Conservation (phyloP, 2,888 invertebrate species). For the Cheiracanthium punctorium region DNA sequence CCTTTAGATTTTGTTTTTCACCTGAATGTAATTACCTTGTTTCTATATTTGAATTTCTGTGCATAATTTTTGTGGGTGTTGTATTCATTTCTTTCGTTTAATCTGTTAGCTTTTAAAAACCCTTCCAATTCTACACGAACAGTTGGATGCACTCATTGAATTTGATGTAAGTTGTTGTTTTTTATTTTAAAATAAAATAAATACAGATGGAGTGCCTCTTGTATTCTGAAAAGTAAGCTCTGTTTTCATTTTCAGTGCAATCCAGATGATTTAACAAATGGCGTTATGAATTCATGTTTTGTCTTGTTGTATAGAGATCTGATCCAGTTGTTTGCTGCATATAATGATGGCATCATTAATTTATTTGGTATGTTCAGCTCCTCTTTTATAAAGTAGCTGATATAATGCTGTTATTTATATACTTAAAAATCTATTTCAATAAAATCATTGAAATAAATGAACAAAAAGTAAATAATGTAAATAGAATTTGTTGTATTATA, state of each 20-base stretch:
- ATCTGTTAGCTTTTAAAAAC: conserved; percentile 88
- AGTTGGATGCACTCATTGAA: conserved; percentile 95
- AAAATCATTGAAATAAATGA: too few species aligned
- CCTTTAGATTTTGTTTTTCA: too few species aligned
- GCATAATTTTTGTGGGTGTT: background rate
- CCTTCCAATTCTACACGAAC: conserved; percentile 94
- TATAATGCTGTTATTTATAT: too few species aligned
- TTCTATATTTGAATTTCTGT: too few species aligned
- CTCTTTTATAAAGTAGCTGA: too few species aligned
- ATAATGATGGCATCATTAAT: conserved; percentile 99
- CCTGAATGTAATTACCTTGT: too few species aligned
- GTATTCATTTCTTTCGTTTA: background rate
- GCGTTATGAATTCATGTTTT: conserved; percentile 99
- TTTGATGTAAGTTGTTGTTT: conserved; percentile 82
- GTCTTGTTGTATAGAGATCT: conserved; percentile 97
- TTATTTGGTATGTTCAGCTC: conserved; percentile 90
- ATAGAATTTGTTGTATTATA: too few species aligned
- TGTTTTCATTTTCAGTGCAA: conserved; percentile 80
- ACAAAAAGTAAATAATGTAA: too few species aligned
- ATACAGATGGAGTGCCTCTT: background rate
- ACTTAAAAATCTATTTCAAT: too few species aligned
- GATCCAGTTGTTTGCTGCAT: conserved; percentile 98
- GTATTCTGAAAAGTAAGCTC: background rate
- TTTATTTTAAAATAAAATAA: background rate
- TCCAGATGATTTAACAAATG: conserved; percentile 96